Conservation (phyloP, 2,797 vertebrate species). For the Meriones psammophilus region DNA sequence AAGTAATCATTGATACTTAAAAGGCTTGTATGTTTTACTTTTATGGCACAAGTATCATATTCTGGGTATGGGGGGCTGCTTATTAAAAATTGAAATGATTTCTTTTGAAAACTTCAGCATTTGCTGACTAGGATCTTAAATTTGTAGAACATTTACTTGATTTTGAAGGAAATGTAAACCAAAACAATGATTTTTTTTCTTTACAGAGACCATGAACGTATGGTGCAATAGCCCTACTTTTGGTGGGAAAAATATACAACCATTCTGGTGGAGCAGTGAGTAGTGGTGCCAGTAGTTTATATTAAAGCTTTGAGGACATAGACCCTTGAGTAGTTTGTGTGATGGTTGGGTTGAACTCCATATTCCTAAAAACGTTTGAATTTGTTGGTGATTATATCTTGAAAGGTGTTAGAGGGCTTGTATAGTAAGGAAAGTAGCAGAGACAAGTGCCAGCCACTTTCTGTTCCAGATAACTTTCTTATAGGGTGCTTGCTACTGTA, state of each 20-base stretch:
- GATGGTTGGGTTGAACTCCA: slow-evolving; percentile 52
- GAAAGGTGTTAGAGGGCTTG: slow-evolving; percentile 13
- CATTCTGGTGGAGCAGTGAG: slow-evolving; percentile 85
- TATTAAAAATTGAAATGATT: slow-evolving; percentile 62
- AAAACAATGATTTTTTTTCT: slow-evolving; percentile 84
- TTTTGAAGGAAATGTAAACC: slow-evolving; percentile 82
- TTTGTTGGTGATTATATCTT: slow-evolving; percentile 38
- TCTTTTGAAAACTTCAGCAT: slow-evolving; percentile 65
- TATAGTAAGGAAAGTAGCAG: background rate
- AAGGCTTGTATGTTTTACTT: slow-evolving; percentile 57
- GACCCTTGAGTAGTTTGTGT: slow-evolving; percentile 57
- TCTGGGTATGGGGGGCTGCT: background rate
- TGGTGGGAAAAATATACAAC: slow-evolving; percentile 84
- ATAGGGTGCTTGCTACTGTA: background rate
- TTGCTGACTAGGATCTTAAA: slow-evolving; percentile 55
- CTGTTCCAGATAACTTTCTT: background rate
- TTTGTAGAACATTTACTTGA: slow-evolving; percentile 73
- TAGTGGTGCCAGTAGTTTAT: slow-evolving; percentile 76
- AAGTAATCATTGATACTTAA: slow-evolving; percentile 41
- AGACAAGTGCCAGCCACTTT: background rate
- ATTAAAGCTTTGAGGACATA: slow-evolving; percentile 55
- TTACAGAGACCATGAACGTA: slow-evolving; percentile 83
- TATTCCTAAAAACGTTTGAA: slow-evolving; percentile 47
- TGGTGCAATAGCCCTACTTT: slow-evolving; percentile 84
- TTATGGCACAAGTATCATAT: background rate